Conservation (phyloP, 1,140 invertebrate species). For the Venturia canescens region DNA sequence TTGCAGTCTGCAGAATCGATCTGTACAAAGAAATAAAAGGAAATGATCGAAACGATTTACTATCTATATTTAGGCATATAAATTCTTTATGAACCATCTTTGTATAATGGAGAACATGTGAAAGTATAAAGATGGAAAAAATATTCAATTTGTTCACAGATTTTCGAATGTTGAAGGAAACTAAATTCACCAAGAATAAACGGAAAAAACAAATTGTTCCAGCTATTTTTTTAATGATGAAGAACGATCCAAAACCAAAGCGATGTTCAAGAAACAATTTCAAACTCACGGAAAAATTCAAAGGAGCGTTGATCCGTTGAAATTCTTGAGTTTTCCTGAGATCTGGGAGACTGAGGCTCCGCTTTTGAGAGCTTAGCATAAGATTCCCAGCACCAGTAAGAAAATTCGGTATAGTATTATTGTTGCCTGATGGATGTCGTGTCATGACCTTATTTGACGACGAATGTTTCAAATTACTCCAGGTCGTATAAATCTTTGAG, state of each 20-base stretch:
- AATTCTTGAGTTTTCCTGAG: constrained; percentile 64
- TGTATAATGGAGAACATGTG: too few species aligned
- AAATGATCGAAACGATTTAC: constrained; percentile 25
- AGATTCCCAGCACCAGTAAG: constrained; percentile 56
- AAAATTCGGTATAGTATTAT: constrained; percentile 79
- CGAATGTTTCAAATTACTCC: constrained; percentile 86
- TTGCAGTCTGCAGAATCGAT: constrained; percentile 73
- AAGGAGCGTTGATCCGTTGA: constrained; percentile 64
- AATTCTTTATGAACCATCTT: too few species aligned
- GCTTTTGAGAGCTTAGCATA: constrained; percentile 59
- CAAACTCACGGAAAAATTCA: constrained; percentile 72
- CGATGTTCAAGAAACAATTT: not conserved
- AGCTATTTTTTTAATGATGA: not conserved
- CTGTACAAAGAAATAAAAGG: constrained; percentile 54
- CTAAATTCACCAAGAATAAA: too few species aligned
- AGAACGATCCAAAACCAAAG: not conserved
- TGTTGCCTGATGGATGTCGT: constrained; percentile 88
- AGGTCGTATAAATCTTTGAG: constrained; percentile 87
- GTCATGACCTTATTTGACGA: constrained; percentile 73
- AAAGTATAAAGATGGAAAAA: not conserved
- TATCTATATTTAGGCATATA: too few species aligned
- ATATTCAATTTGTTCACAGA: too few species aligned
- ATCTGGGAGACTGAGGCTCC: constrained; percentile 72
- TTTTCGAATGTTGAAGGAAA: not conserved
- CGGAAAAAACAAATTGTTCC: too few species aligned